These are phyloP conservation scores for Pristiophorus japonicus DNA, from an alignment of 2,113 vertebrate genomes.

Conservation along the genomic window DNA sequence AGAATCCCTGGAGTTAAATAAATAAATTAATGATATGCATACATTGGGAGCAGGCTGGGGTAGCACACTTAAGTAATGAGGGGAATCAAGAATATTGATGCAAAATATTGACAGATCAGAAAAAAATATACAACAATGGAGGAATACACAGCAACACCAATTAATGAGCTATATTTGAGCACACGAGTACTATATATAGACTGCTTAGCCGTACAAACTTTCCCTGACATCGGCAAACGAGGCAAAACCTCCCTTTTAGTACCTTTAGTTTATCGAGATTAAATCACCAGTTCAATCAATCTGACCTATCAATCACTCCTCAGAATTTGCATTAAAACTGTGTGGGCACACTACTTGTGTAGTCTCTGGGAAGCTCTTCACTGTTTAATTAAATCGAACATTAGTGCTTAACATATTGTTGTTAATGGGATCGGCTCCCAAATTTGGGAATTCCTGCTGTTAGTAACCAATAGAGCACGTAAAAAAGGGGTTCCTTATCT, in stretches of 20 bases:
- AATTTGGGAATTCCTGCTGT: neutral
- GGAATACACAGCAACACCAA: neutral
- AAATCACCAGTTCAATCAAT: neutral
- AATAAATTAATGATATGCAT: neutral
- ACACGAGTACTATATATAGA: neutral
- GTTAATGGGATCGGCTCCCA: neutral
- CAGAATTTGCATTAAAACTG: constrained; percentile 17
- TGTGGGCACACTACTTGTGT: neutral
- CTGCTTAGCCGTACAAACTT: neutral
- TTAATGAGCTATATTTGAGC: neutral
- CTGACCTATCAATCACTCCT: neutral
- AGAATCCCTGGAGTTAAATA: neutral
- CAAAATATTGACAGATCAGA: neutral
- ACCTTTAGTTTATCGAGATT: neutral
- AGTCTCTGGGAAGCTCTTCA: neutral
- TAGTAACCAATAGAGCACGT: neutral
- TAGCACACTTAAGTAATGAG: neutral
- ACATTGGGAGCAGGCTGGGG: neutral
- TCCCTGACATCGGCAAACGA: neutral
- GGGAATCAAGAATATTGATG: neutral
- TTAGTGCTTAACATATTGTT: neutral
- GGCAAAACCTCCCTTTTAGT: neutral
- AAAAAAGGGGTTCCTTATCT: neutral
- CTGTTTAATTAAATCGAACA: constrained; percentile 6
- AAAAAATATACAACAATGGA: neutral